Percentiles rank a stretch among this genome's conserved stretches.
Evolutionary conservation across 1,140 invertebrate genomes (phyloP).

Genomic region (Cepaea nemoralis): DNA sequence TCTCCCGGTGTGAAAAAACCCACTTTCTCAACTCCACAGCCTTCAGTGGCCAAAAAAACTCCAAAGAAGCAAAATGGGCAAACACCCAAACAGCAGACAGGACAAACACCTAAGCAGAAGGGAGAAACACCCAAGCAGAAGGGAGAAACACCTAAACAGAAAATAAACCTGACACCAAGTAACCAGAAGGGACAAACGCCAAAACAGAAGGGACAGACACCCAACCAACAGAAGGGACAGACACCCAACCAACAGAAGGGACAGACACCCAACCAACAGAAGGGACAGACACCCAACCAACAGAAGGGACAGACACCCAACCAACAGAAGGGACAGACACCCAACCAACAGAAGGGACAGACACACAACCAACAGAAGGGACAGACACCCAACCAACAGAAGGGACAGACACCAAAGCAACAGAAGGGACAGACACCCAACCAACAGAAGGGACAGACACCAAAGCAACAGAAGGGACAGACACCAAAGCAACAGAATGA

Average conservation of each 20-base stretch:
- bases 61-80: not conserved
- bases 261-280: not conserved
- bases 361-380: constrained; percentile 1
- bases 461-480: not conserved
- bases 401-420: not conserved
- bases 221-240: not conserved
- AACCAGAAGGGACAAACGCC: not conserved
- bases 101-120: not conserved
- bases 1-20: not conserved
- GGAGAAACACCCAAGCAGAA: not conserved
- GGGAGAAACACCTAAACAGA: not conserved
- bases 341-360: not conserved
- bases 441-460: not conserved
- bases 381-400: not conserved
- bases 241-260: constrained; percentile 5
- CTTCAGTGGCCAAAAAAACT: not conserved
- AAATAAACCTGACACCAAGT: no score
- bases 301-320: not conserved
- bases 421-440: not conserved
- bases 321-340: not conserved
- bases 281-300: not conserved
- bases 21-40: not conserved
- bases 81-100: not conserved
- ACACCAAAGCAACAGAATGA: not conserved
- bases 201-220: constrained; percentile 13